Conservation (phyloP, 2,888 invertebrate genomes). For the Coleophora deauratella region DNA sequence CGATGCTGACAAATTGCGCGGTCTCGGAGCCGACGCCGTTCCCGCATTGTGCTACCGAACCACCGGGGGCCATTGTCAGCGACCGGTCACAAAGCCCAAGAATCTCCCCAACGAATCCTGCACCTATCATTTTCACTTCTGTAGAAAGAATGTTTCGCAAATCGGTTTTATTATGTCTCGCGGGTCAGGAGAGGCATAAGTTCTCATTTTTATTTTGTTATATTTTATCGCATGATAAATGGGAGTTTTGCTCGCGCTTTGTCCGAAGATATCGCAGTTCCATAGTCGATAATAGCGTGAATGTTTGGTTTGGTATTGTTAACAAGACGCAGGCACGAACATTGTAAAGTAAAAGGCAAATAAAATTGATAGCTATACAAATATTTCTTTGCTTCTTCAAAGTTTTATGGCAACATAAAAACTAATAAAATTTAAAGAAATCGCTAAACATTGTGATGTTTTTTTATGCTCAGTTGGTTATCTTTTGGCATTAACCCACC, state of each 20-base stretch:
- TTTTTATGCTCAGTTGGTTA: no score
- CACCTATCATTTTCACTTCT: constrained; percentile 68
- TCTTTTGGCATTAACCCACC: no score
- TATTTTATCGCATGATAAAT: constrained; percentile 58
- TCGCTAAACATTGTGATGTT: constrained; percentile 3
- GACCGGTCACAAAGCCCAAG: constrained; percentile 43
- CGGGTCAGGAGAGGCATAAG: constrained; percentile 35
- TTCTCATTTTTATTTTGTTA: constrained; percentile 28
- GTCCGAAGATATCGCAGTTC: constrained; percentile 21
- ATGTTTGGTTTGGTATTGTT: constrained; percentile 51
- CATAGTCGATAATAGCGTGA: constrained; percentile 36
- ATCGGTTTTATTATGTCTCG: constrained; percentile 58
- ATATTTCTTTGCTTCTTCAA: neutral
- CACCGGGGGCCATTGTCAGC: constrained; percentile 49
- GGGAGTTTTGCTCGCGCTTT: constrained; percentile 43
- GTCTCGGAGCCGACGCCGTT: constrained; percentile 42
- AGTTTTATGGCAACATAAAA: neutral
- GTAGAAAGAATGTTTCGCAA: constrained; percentile 39
- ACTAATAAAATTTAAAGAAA: no score
- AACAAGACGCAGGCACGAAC: constrained; percentile 27
- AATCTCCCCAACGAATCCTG: constrained; percentile 56
- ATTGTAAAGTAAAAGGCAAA: constrained; percentile 42
- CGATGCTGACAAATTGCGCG: constrained; percentile 69
- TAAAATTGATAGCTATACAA: constrained; percentile 26
- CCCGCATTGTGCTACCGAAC: constrained; percentile 59